A percentile compares a stretch with the other conserved stretches of the same genome.
Conservation (phyloP, 92 coral and sea anemone genomes). For the Virgularia gustaviana region DNA sequence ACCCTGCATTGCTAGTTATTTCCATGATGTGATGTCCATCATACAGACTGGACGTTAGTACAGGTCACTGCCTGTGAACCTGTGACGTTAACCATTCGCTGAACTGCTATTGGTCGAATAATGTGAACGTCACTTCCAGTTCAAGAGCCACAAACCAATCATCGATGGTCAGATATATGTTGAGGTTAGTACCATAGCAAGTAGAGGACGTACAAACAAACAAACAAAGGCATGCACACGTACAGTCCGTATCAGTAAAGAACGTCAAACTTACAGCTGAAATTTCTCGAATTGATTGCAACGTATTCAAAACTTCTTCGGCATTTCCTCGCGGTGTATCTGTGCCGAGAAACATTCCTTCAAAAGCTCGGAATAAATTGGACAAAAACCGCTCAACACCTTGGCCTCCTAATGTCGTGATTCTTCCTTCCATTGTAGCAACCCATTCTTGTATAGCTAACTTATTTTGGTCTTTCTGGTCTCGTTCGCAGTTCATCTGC, state of each 20-base stretch:
- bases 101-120: no score
- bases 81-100: no score
- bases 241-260: no score
- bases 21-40: not conserved
- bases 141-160: no score
- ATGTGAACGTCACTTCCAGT: no score
- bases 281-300: slow-evolving; percentile 78
- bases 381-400: slow-evolving; percentile 86
- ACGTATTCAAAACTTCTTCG: slow-evolving; percentile 67
- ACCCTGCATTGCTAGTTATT: not conserved
- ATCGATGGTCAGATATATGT: no score
- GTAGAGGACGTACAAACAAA: no score
- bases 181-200: no score
- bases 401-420: slow-evolving; percentile 87
- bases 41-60: not conserved
- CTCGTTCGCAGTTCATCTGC: slow-evolving; percentile 65
- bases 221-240: no score
- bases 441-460: slow-evolving; percentile 90
- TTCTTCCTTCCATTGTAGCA: slow-evolving; percentile 86
- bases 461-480: slow-evolving; percentile 69
- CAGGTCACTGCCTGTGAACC: not conserved
- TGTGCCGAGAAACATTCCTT: slow-evolving; percentile 80
- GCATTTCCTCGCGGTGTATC: slow-evolving; percentile 61
- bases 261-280: slow-evolving; percentile 70
- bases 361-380: slow-evolving; percentile 91